Evolutionary conservation across 2,888 invertebrate species (phyloP), one percentile per base, ranked within the genome.

Genomic region (Hypomecis punctinalis): DNA sequence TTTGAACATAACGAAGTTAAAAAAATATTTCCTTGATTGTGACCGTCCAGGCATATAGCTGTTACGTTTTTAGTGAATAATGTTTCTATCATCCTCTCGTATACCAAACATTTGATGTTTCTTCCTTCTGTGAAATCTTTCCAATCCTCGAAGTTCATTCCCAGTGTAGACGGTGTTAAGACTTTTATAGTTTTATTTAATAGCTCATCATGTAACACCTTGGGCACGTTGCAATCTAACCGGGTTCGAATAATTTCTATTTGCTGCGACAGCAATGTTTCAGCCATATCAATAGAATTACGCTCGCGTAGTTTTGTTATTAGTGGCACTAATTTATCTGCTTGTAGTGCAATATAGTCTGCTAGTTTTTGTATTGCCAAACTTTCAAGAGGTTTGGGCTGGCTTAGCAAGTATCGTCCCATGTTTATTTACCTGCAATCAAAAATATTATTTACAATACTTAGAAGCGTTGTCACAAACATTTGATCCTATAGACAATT

Each of bases 201-300:
- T 36, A 35, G 6, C 48, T 49, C 33, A 49, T 49, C 48, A 36
- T 36, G 11, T n/a, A 49, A 49, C n/a, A 11, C 36, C 36, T 7
- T 49, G 48, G 36, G 36, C 6, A 42, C 33, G 10, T 33, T 53
- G 42, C 33, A 53, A 40, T 9, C 23, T n/a, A 49, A 33, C 36
- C 9, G n/a, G 61, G 5, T 33, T 10, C 36, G 11, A 45, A 43
- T 23, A 5, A 8, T 2, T 23, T 5, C 83, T 80, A 49, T 49
- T 36, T 49, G 48, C 4, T 10, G 48, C 11, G 48, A 49, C 36
- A 49, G 48, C 48, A 49, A 49, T 36, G 36, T n/a, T 36, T 49
- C 48, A 11, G 48, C 48, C 36, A 23, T 23, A 23, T 49, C 36
- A 33, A 9, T 11, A 49, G 48, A 35, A n/a, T 49, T 36, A 7